Conservation (phyloP, 2,888 invertebrate genomes). For the Stegophylla sp. region DNA sequence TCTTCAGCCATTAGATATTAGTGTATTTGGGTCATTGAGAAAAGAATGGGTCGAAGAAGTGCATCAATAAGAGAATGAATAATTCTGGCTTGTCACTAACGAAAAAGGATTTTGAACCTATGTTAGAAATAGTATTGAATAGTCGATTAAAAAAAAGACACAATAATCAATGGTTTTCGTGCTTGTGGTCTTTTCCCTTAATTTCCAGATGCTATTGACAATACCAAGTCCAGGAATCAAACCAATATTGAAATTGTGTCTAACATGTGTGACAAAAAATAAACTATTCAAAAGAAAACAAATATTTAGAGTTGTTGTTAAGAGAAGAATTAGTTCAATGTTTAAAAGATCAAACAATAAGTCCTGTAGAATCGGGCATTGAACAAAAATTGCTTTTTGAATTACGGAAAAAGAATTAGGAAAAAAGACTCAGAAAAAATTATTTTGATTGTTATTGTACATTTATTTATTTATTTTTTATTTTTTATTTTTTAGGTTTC, state of each 20-base stretch:
- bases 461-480: too few species aligned
- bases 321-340: neutral
- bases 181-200: constrained; percentile 62
- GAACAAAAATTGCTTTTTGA: neutral
- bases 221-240: constrained; percentile 59
- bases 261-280: neutral
- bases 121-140: constrained; percentile 62
- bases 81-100: constrained; percentile 62
- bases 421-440: too few species aligned
- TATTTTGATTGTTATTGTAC: too few species aligned
- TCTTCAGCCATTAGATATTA: constrained; percentile 62
- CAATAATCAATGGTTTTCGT: constrained; percentile 62
- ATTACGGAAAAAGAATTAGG: neutral
- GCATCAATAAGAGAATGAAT: constrained; percentile 58
- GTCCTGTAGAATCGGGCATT: neutral
- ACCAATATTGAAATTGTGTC: too few species aligned
- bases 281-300: neutral
- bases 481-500: too few species aligned
- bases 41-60: constrained; percentile 60
- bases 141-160: constrained; percentile 60
- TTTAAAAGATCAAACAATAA: neutral
- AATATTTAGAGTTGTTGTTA: neutral
- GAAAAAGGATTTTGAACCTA: constrained; percentile 63
- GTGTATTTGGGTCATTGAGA: constrained; percentile 61
- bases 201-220: constrained; percentile 61